Percentiles rank a stretch among this genome's conserved stretches.
These are phyloP conservation scores for Lonchura striata DNA, from an alignment of 2,113 vertebrate species.

Conservation along the genomic window DNA sequence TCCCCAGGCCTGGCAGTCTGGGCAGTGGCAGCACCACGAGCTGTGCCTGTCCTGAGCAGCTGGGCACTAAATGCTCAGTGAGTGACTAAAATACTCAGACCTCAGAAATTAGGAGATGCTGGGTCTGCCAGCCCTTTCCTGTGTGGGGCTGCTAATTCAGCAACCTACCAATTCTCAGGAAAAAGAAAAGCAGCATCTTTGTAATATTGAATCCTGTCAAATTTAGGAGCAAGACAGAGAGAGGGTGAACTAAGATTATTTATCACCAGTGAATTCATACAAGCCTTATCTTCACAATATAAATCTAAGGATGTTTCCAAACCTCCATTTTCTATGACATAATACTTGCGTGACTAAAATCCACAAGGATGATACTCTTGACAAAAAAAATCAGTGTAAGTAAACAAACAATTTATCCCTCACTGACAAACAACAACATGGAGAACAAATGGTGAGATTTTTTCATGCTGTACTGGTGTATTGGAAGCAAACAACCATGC, in stretches of 20 bases:
- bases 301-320: neutral
- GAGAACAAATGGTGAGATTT: neutral
- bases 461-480: neutral
- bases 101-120: neutral
- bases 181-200: neutral
- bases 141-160: neutral
- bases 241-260: neutral
- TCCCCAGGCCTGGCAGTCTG: neutral
- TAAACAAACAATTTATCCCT: neutral
- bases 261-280: neutral
- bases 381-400: neutral
- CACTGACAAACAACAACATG: neutral
- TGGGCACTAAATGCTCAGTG: neutral
- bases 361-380: neutral
- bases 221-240: neutral
- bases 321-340: neutral
- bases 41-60: rapidly evolving
- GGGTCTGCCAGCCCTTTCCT: neutral
- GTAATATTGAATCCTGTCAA: neutral
- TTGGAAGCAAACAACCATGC: neutral
- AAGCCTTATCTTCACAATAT: neutral
- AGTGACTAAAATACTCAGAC: rapidly evolving
- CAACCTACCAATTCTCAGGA: neutral
- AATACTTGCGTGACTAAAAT: neutral
- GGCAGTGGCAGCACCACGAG: neutral